phyloP scores from a whole-genome alignment of 2,797 vertebrate genomes.

The Microchirus variegatus region DNA sequence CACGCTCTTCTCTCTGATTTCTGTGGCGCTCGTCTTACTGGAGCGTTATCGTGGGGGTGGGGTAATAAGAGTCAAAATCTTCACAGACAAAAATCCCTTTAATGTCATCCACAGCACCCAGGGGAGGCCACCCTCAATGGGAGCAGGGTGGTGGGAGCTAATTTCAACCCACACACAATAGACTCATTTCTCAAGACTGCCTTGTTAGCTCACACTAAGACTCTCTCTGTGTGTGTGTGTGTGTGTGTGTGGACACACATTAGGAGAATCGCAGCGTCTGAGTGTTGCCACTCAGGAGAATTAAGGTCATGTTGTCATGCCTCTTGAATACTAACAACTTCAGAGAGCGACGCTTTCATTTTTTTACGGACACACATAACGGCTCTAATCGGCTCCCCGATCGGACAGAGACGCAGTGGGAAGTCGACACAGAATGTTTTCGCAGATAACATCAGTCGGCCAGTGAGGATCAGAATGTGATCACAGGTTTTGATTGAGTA shows the following conservation, averaged over 20 bases:
- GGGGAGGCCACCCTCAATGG: conserved; percentile 81
- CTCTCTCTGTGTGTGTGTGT: neutral
- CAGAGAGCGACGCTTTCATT: conserved; percentile 62
- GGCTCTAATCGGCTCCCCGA: conserved; percentile 44
- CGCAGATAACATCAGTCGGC: conserved; percentile 52
- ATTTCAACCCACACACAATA: conserved; percentile 82
- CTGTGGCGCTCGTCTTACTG: conserved; percentile 50
- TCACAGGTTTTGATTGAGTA: conserved; percentile 58
- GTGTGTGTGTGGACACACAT: conserved; percentile 18
- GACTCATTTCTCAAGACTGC: conserved; percentile 70
- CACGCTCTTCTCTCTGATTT: conserved; percentile 64
- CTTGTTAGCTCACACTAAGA: conserved; percentile 67
- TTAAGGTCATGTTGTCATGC: conserved; percentile 81
- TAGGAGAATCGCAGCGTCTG: conserved; percentile 56
- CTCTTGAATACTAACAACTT: conserved; percentile 74
- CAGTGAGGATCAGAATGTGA: conserved; percentile 44
- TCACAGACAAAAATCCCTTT: conserved; percentile 78
- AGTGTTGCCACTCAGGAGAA: conserved; percentile 73
- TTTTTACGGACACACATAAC: conserved; percentile 42
- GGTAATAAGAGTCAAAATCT: conserved; percentile 76
- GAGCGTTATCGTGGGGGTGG: conserved; percentile 75
- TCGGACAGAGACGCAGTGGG: conserved; percentile 40
- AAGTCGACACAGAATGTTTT: conserved; percentile 58
- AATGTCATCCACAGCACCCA: conserved; percentile 73
- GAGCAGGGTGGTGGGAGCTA: conserved; percentile 74